Base-by-base conservation (phyloP, 2,888 invertebrate genomes). In the Stenodera caucasica region DNA sequence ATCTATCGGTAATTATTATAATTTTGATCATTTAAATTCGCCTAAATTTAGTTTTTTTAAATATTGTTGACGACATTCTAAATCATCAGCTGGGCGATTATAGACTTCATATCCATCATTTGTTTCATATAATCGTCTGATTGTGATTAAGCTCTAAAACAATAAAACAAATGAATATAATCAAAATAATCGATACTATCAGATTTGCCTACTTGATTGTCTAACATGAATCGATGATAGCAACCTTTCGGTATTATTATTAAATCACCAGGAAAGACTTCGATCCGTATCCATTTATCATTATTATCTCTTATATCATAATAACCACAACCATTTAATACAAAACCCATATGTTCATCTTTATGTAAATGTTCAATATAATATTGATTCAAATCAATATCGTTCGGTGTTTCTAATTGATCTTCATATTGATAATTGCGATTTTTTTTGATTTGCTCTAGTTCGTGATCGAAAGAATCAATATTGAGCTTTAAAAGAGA, bases 151-250 rank as follows among this genome's bases (percentile, higher is more conserved):
- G 79, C 94, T 89, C 89, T 92, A 82, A 7, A 84, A 83, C 57
- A 37, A 59, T 55, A 37, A 45, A 14, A 26, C 49, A 49, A 40
- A 49, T 12, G 49, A 49, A 14, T 11, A 15, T 4, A n/a, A 18
- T 14, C 9, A 6, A 15, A 18, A 49, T 2, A 11, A 49, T 15
- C 15, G 18, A 21, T 6, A 49, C n/a, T n/a, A n/a, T n/a, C n/a
- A n/a, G n/a, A n/a, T 23, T 12, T 49, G 12, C 77, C 75, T 78
- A 91, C 92, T 71, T 90, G 88, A 0, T 81, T 80, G 72, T 96
- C 95, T 53, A 94, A 83, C 0, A 94, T 96, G 78, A 98, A 97
- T 58, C 97, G 85, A 76, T 98, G 97, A 79, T 97, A 97, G 70
- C 96, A 95, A 15, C 97, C 97, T 53, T 93, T 90, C 0, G 97